Conservation (phyloP, 2,888 invertebrate species). For the Cryptosula pallasiana region DNA sequence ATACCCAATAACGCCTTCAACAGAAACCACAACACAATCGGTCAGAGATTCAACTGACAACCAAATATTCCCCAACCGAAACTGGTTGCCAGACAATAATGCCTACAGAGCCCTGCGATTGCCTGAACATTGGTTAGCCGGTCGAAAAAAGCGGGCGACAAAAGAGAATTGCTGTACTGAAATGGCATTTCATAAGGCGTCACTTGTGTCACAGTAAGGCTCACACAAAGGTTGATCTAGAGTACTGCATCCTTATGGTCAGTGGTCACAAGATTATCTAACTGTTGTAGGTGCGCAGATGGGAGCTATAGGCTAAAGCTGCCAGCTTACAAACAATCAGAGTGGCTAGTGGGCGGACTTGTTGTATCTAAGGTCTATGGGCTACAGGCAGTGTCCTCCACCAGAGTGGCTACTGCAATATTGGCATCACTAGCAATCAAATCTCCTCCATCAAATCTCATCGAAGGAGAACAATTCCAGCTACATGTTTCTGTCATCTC, state of each 20-base stretch:
- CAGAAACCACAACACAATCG: background rate
- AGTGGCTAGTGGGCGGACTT: background rate
- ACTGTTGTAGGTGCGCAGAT: background rate
- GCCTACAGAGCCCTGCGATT: background rate
- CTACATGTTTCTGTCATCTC: slow-evolving; percentile 10
- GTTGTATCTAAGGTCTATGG: background rate
- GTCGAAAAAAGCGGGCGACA: background rate
- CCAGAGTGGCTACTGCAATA: background rate
- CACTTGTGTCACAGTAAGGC: background rate
- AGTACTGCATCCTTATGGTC: too few relatives aligned
- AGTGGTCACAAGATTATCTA: background rate
- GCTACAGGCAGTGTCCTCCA: background rate
- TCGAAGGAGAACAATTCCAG: slow-evolving; percentile 22
- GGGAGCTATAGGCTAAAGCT: background rate
- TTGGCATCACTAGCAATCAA: background rate
- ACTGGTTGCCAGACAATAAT: background rate
- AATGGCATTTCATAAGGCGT: background rate
- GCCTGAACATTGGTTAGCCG: slow-evolving; percentile 6
- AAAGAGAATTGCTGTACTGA: background rate
- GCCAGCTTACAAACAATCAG: background rate
- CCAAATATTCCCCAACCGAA: background rate
- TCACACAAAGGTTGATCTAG: too few relatives aligned
- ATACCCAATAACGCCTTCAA: background rate
- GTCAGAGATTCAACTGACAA: background rate
- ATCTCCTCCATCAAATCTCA: background rate